These are phyloP conservation scores for Erebia ligea DNA, from an alignment of 2,888 invertebrate species.

Conservation along the genomic window DNA sequence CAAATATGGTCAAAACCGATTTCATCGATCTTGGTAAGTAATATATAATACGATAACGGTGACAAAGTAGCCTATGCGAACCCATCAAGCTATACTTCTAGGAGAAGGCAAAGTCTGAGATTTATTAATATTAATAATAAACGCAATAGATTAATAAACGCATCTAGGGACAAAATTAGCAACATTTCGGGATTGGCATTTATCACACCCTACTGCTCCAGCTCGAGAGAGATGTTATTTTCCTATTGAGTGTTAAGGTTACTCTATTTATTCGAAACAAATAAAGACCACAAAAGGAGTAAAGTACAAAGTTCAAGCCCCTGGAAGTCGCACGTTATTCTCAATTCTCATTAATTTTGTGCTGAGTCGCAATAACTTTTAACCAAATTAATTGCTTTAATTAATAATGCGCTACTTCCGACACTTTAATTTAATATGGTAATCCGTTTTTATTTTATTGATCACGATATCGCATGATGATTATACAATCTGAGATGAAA, in stretches of 20 bases:
- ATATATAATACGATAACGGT: conserved; percentile 32
- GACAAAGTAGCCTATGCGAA: conserved; percentile 35
- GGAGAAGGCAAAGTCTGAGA: neutral
- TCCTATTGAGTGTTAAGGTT: neutral
- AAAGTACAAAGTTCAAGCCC: conserved; percentile 43
- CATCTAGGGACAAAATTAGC: neutral
- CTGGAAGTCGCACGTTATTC: conserved; percentile 57
- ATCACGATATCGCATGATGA: neutral
- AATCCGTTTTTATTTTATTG: neutral
- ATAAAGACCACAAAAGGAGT: conserved; percentile 41
- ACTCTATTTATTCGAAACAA: conserved; percentile 23
- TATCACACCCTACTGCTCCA: neutral
- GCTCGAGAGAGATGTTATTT: neutral
- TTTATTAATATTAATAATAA: too few relatives aligned
- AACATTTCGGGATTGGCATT: neutral
- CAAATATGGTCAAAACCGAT: conserved; percentile 35
- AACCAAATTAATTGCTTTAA: conserved; percentile 56
- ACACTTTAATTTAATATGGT: conserved; percentile 33
- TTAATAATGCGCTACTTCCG: conserved; percentile 38
- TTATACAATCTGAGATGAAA: neutral
- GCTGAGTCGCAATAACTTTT: conserved; percentile 66
- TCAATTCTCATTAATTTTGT: conserved; percentile 61
- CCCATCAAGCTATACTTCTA: neutral
- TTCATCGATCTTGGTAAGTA: conserved; percentile 25
- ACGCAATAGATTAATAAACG: too few relatives aligned